Conservation (phyloP, 2,113 vertebrate species). For the Anolis sagrei region DNA sequence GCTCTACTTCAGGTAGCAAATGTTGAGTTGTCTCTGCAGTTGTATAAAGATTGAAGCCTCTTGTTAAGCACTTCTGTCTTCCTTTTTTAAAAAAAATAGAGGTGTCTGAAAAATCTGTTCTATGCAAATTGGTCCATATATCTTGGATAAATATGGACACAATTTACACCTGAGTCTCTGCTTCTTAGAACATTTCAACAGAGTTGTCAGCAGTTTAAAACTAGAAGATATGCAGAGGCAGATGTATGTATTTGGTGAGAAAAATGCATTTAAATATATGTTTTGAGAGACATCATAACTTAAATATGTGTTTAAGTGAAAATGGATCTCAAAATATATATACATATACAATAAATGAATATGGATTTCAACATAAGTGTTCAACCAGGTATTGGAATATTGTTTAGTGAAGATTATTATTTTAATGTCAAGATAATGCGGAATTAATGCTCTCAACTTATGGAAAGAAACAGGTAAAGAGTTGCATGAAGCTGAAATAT, state of each 20-base stretch:
- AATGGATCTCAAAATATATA: too few relatives aligned
- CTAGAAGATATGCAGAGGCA: background rate
- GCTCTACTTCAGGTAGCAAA: background rate
- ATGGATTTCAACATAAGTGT: background rate
- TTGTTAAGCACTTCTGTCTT: background rate
- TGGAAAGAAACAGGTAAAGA: background rate
- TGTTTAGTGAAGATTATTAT: background rate
- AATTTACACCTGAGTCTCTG: too few relatives aligned
- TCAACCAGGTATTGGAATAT: background rate
- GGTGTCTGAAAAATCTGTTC: background rate
- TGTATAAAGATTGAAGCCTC: background rate
- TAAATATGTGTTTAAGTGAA: background rate
- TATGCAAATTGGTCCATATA: too few relatives aligned
- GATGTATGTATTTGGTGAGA: background rate
- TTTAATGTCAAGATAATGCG: background rate
- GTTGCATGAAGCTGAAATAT: background rate
- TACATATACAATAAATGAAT: too few relatives aligned
- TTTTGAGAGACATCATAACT: background rate
- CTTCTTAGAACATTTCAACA: too few relatives aligned
- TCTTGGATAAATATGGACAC: too few relatives aligned
- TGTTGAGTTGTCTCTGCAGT: too few relatives aligned
- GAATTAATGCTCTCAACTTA: background rate
- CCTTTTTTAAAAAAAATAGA: background rate
- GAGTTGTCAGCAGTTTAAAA: background rate
- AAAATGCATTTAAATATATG: background rate